Conservation (phyloP, 2,888 invertebrate species). For the Agonopterix heracliana region DNA sequence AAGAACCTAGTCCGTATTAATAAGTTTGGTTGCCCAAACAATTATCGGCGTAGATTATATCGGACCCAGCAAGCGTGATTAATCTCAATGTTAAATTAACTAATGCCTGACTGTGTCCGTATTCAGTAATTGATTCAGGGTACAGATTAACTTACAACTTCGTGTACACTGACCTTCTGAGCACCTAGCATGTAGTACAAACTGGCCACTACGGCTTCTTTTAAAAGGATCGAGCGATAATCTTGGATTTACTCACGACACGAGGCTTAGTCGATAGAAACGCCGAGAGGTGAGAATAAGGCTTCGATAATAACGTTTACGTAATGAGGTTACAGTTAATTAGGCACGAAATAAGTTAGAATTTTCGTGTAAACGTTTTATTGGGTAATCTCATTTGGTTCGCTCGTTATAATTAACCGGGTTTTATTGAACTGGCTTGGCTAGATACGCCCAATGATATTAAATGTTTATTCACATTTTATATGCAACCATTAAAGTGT, state of each 20-base stretch:
- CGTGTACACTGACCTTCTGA: slow-evolving; percentile 50
- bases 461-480: too few relatives aligned
- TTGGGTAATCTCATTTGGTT: not conserved
- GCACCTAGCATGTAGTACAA: slow-evolving; percentile 32
- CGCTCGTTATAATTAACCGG: not conserved
- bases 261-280: slow-evolving; percentile 28
- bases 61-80: slow-evolving; percentile 43
- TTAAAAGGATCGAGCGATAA: slow-evolving; percentile 63
- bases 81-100: slow-evolving; percentile 54
- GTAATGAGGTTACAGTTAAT: slow-evolving; percentile 21
- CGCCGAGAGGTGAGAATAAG: slow-evolving; percentile 30
- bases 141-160: slow-evolving; percentile 53
- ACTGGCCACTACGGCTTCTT: slow-evolving; percentile 47
- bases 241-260: slow-evolving; percentile 41
- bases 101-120: slow-evolving; percentile 34
- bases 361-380: not conserved
- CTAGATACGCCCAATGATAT: too few relatives aligned
- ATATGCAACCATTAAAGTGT: too few relatives aligned
- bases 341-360: slow-evolving; percentile 12
- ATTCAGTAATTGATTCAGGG: slow-evolving; percentile 61
- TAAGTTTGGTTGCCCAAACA: slow-evolving; percentile 21
- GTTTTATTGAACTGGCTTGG: too few relatives aligned
- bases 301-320: slow-evolving; percentile 29
- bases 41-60: slow-evolving; percentile 43
- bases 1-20: slow-evolving; percentile 1